Conservation (phyloP, 1,140 invertebrate species). For the Platorchestia sp. region DNA sequence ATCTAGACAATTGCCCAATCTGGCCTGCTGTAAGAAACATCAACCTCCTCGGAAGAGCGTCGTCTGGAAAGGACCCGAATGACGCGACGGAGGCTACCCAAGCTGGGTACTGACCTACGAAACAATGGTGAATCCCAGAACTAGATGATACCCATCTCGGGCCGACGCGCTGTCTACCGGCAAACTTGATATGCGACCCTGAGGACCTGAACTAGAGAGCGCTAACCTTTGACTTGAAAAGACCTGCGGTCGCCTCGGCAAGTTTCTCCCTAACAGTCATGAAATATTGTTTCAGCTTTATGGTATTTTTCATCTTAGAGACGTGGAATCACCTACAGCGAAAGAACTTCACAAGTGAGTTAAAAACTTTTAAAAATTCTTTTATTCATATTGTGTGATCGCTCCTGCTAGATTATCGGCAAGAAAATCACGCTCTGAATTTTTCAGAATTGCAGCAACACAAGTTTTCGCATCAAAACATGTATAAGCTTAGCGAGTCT, state of each 20-base stretch:
- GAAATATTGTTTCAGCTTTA: too few relatives aligned
- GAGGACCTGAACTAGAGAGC: not conserved
- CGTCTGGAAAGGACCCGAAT: not conserved
- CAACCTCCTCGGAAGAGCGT: conserved; percentile 4
- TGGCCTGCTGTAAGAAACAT: not conserved
- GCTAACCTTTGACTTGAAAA: not conserved
- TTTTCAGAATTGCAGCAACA: not conserved
- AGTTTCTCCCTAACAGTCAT: too few relatives aligned
- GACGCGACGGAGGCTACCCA: not conserved
- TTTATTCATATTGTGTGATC: not conserved
- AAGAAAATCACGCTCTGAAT: not conserved
- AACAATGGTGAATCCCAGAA: not conserved
- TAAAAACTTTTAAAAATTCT: not conserved
- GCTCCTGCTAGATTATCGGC: not conserved
- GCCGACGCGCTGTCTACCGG: conserved; percentile 22
- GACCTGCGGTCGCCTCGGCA: not conserved
- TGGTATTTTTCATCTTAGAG: not conserved
- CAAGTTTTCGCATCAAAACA: not conserved
- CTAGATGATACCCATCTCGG: conserved; percentile 12
- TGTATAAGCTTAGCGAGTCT: not conserved
- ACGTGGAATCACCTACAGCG: not conserved
- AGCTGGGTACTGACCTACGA: conserved; percentile 13
- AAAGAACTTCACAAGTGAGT: not conserved
- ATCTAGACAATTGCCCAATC: conserved; percentile 7
- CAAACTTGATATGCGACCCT: conserved; percentile 6